Percentiles rank a stretch among this genome's conserved stretches.
Conservation (phyloP, 2,888 invertebrate genomes). For the Drosophila birchii region DNA sequence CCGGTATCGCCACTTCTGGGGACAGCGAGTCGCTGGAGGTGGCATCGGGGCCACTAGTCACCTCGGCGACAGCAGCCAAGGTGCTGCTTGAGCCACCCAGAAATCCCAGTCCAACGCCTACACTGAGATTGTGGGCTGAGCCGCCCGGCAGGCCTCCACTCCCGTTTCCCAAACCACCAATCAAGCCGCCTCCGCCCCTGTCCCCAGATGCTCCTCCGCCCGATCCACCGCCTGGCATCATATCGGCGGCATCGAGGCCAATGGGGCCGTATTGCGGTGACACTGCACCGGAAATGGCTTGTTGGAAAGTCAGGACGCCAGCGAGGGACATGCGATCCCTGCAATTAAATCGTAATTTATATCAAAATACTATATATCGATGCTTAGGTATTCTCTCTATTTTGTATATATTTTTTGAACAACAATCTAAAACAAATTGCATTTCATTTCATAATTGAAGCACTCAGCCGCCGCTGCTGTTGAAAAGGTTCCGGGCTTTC, state of each 20-base stretch:
- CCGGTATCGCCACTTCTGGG: not conserved
- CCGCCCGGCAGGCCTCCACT: constrained; percentile 23
- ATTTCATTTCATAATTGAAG: constrained; percentile 5
- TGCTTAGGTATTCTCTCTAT: too few species aligned
- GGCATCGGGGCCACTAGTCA: constrained; percentile 57
- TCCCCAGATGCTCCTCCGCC: not conserved
- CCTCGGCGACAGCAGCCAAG: constrained; percentile 68
- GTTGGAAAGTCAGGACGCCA: constrained; percentile 83
- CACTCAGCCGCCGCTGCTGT: not conserved
- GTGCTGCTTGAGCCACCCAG: constrained; percentile 55
- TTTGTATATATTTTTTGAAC: not conserved
- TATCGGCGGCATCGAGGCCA: constrained; percentile 31
- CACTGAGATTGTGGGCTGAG: constrained; percentile 18
- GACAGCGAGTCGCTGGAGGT: constrained; percentile 48
- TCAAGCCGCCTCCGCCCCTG: not conserved
- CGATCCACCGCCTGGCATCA: not conserved
- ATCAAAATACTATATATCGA: too few species aligned
- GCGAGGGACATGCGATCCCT: constrained; percentile 80
- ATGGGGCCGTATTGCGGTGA: constrained; percentile 79
- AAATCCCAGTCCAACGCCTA: constrained; percentile 26
- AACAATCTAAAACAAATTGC: not conserved
- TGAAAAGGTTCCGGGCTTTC: not conserved
- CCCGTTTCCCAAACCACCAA: constrained; percentile 6
- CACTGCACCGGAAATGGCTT: constrained; percentile 84
- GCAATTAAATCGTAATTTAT: constrained; percentile 25